A percentile compares a stretch with the other conserved stretches of the same genome.
Conservation (phyloP, 1,140 invertebrate species). For the Zaprionus camerounensis region DNA sequence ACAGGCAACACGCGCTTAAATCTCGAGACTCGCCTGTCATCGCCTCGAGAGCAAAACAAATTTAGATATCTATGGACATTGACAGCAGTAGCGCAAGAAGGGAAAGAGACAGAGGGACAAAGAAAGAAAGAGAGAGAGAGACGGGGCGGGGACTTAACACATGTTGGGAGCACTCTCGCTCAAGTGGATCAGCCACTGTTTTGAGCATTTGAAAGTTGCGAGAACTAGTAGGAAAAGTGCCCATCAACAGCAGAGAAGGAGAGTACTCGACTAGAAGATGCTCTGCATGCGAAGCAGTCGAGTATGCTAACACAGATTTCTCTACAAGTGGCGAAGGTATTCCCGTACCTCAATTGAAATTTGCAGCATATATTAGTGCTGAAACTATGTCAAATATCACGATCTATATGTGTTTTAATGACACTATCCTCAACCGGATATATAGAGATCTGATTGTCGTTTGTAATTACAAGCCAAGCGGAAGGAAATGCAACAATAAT, state of each 20-base stretch:
- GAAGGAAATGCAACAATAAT: constrained; percentile 65
- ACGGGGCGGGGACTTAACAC: neutral
- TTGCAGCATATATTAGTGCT: neutral
- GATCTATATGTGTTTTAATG: neutral
- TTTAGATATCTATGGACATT: constrained; percentile 58
- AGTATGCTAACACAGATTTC: neutral
- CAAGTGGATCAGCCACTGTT: constrained; percentile 50
- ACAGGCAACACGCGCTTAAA: constrained; percentile 76
- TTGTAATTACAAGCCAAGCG: constrained; percentile 73
- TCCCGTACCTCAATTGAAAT: no score
- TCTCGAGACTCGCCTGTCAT: constrained; percentile 58
- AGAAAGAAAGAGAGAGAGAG: neutral
- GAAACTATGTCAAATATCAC: neutral
- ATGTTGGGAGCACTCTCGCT: constrained; percentile 29
- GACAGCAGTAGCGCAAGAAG: constrained; percentile 24
- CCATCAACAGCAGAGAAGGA: neutral
- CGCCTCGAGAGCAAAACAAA: constrained; percentile 68
- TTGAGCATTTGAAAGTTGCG: constrained; percentile 31
- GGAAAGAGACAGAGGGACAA: neutral
- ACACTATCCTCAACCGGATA: neutral
- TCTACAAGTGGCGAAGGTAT: neutral
- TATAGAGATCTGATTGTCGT: constrained; percentile 19
- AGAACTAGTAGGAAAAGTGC: constrained; percentile 23
- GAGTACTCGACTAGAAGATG: constrained; percentile 20
- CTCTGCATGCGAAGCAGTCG: neutral